A percentile compares a stretch with the other conserved stretches of the same genome.
Evolutionary conservation across 2,797 vertebrate genomes (phyloP).

Genomic region (Cyclura pinguis): DNA sequence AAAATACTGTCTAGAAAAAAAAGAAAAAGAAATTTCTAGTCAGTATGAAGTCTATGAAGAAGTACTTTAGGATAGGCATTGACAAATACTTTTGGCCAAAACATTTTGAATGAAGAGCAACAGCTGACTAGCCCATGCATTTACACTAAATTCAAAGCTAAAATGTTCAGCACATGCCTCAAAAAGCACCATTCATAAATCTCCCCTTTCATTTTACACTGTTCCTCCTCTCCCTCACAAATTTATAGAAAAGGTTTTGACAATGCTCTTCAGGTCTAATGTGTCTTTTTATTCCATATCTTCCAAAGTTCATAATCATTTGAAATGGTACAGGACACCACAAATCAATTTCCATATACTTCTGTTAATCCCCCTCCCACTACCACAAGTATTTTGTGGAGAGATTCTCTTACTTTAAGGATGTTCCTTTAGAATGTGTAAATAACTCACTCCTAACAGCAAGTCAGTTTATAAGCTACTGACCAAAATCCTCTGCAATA

Average conservation of each 20-base stretch:
- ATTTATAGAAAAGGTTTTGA: too few species aligned
- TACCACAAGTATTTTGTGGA: neutral
- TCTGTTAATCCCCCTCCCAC: neutral
- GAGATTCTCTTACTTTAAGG: neutral
- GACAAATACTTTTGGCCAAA: neutral
- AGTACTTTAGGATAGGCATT: neutral
- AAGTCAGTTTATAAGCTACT: neutral
- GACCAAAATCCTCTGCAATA: neutral
- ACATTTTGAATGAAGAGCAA: neutral
- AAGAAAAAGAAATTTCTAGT: neutral
- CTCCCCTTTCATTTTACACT: neutral
- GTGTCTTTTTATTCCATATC: too few species aligned
- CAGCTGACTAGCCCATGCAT: conserved; percentile 17
- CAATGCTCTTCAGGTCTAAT: too few species aligned
- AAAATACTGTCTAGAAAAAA: neutral
- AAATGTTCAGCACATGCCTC: neutral
- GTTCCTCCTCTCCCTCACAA: neutral
- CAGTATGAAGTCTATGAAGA: neutral
- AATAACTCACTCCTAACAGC: neutral
- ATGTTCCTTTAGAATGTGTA: neutral
- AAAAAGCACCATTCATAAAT: neutral
- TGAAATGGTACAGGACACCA: neutral
- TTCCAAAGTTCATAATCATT: neutral
- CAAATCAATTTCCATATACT: neutral
- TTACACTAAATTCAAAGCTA: neutral